Base-by-base conservation (phyloP, 37 sponge, comb jelly and placozoan genomes). In the Ianthella basta region DNA sequence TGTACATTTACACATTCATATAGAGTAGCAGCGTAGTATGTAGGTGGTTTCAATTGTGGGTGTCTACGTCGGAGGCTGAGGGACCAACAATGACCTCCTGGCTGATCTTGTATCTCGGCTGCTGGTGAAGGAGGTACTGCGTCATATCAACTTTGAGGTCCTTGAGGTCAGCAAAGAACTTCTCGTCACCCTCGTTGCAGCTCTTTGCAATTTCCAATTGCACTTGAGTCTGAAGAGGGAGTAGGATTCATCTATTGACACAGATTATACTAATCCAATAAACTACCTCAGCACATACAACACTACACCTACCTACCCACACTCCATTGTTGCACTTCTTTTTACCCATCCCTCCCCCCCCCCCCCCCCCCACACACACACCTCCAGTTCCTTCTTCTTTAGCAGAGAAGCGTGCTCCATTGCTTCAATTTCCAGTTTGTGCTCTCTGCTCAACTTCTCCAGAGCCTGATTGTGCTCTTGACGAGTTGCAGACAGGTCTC, bases 101-200 rank as follows among this genome's bases (percentile, higher is more conserved):
- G 38, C 87, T 59, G 4, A 83, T 56, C 15, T 32, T 67, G 35
- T 80, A 87, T 67, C 84, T 33, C 29, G 87, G 88, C 59, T 89
- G 89, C 53, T 85, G 85, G 35, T 70, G 60, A 30, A 89, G 67
- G 2, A 89, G 79, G 64, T 91, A 94, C 25, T 70, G 56, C 16
- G 92, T 91, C 84, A 88, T 88, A 75, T 94, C 95, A 54, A 94
- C 95, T 3, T 90, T 90, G 27, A 94, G 84, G 15, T 56, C 65
- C 55, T 84, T 73, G 40, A 87, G 81, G 29, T 73, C 59, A 19
- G 40, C 32, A 0, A 94, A 60, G 84, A 69, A 87, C 25, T 20
- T 39, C 10, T 67, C 37, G 57, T 86, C 82, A 50, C 79, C 82
- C 53, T 87, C 81, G n/a, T 91, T 85, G 41, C 86, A 81, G 10